Percentiles rank a stretch among this genome's conserved stretches.
These are phyloP conservation scores for Gopherus flavomarginatus DNA, from an alignment of 2,113 vertebrate species.

Conservation along the genomic window DNA sequence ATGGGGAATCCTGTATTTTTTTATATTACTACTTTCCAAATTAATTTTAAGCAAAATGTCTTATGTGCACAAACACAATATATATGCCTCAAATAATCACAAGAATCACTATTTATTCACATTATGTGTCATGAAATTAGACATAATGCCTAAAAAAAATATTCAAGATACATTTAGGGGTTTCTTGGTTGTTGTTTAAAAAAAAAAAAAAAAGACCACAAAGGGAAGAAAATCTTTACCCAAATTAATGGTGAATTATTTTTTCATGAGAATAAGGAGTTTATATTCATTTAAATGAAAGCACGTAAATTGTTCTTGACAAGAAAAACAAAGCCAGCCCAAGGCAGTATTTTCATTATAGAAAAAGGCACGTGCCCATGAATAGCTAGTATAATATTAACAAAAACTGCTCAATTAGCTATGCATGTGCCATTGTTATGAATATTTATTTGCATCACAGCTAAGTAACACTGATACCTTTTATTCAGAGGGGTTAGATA, in stretches of 20 bases:
- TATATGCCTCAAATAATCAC: constrained; percentile 63
- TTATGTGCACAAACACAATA: constrained; percentile 17
- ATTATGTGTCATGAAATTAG: constrained; percentile 68
- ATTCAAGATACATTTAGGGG: constrained; percentile 55
- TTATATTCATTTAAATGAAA: constrained; percentile 86
- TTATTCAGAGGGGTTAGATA: constrained; percentile 71
- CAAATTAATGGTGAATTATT: constrained; percentile 84
- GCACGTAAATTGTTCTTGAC: constrained; percentile 86
- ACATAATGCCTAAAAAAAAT: constrained; percentile 59
- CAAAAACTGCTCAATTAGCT: constrained; percentile 86
- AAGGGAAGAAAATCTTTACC: constrained; percentile 80
- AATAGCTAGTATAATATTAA: constrained; percentile 90
- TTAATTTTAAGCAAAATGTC: constrained; percentile 69
- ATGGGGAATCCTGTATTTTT: constrained; percentile 32
- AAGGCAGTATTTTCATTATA: constrained; percentile 87
- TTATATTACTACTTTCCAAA: constrained; percentile 64
- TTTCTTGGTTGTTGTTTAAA: constrained; percentile 56
- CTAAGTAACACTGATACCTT: constrained; percentile 77
- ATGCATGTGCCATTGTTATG: constrained; percentile 83
- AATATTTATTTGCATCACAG: constrained; percentile 83
- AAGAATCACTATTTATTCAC: constrained; percentile 65
- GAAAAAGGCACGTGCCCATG: constrained; percentile 86
- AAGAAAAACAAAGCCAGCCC: constrained; percentile 87
- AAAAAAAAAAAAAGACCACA: constrained; percentile 71
- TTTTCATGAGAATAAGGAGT: constrained; percentile 83